Conservation (phyloP, 2,888 invertebrate species). For the Hemistola chrysoprasaria region DNA sequence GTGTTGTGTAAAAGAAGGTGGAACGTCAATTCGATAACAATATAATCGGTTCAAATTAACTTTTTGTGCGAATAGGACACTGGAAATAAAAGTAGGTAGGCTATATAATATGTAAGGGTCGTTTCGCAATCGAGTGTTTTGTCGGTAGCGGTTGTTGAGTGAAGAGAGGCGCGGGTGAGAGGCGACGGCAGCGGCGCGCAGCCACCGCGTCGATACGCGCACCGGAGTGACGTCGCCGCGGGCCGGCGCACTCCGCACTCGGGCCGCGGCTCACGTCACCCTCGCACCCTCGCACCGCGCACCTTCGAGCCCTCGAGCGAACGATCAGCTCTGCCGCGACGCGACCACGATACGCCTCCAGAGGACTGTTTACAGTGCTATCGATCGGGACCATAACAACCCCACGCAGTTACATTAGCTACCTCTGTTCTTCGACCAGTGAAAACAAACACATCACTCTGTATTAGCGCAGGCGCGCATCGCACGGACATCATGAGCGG, state of each 20-base stretch:
- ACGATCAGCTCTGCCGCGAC: constrained; percentile 44
- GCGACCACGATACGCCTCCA: constrained; percentile 43
- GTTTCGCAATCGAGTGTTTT: constrained; percentile 66
- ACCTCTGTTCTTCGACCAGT: constrained; percentile 47
- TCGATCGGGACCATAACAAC: constrained; percentile 24
- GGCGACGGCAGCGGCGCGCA: constrained; percentile 44
- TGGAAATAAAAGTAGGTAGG: constrained; percentile 53
- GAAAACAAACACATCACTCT: constrained; percentile 76
- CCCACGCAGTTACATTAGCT: constrained; percentile 41
- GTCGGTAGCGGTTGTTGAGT: constrained; percentile 50
- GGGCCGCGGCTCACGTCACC: constrained; percentile 54
- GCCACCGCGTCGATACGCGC: constrained; percentile 61
- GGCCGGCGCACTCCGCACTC: constrained; percentile 59
- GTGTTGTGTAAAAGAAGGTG: constrained; percentile 31
- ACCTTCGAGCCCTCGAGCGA: constrained; percentile 35
- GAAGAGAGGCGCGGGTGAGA: constrained; percentile 54
- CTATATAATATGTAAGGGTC: constrained; percentile 48
- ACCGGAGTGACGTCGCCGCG: constrained; percentile 61
- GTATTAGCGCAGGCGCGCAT: constrained; percentile 74
- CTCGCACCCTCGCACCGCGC: constrained; percentile 49
- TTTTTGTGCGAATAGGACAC: constrained; percentile 51
- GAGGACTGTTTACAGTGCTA: constrained; percentile 49
- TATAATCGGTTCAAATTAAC: constrained; percentile 49
- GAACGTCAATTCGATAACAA: constrained; percentile 42
- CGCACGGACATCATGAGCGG: constrained; percentile 74